These are phyloP conservation scores for Lithophane semibrunnea DNA, from an alignment of 2,888 invertebrate genomes.

Conservation along the genomic window DNA sequence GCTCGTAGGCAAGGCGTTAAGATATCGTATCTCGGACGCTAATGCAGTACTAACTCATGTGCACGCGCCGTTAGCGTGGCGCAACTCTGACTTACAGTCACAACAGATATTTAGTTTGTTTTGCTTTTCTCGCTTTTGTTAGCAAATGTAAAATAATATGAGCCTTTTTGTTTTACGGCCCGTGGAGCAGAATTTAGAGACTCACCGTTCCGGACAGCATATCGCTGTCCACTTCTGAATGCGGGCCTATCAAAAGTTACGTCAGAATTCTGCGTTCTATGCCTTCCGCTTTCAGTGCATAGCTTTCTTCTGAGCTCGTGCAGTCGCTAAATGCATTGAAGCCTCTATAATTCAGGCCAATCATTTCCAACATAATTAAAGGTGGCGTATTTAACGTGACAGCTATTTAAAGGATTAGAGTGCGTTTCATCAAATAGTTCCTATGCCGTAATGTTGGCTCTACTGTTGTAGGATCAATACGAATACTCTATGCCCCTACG, in stretches of 20 bases:
- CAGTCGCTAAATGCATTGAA: not conserved
- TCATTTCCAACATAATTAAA: not conserved
- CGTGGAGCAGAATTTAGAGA: conserved; percentile 43
- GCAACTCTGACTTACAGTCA: conserved; percentile 79
- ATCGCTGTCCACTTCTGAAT: conserved; percentile 25
- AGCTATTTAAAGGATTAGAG: not conserved
- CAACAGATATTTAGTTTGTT: conserved; percentile 70
- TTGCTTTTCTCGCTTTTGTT: conserved; percentile 67
- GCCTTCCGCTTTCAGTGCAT: not conserved
- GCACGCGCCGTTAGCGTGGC: conserved; percentile 81
- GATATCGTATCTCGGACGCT: conserved; percentile 87
- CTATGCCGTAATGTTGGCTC: too few relatives aligned
- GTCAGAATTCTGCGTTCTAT: not conserved
- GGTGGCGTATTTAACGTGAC: not conserved
- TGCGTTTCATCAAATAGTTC: too few relatives aligned
- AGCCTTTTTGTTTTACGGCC: conserved; percentile 56
- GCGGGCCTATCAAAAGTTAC: conserved; percentile 8
- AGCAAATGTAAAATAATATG: conserved; percentile 58
- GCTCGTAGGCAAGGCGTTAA: conserved; percentile 78
- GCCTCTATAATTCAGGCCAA: not conserved
- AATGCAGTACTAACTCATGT: conserved; percentile 88
- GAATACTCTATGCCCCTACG: too few relatives aligned
- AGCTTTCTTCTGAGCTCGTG: not conserved
- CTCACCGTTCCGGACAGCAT: conserved; percentile 21
- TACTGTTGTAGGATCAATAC: too few relatives aligned